Evolutionary conservation across 2,797 vertebrate species (phyloP), one percentile per base, ranked within the genome.

Genomic region (Capromys pilorides): DNA sequence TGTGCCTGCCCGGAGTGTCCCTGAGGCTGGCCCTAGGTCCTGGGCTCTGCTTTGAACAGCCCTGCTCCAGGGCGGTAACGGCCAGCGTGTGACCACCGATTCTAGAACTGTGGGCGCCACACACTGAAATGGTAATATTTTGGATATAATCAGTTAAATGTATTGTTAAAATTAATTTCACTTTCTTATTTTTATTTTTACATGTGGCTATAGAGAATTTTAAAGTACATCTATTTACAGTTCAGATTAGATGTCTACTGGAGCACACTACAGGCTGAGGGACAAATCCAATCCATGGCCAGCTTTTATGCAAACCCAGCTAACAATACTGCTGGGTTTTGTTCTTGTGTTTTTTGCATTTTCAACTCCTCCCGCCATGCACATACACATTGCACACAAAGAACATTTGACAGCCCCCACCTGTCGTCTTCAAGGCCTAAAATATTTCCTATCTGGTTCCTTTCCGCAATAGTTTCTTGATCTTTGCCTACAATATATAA

Each of bases 171-270:
- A 92, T 77, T 90, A n/a, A n/a, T n/a, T n/a, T 80, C 39, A 91
- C 62, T 45, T 82, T 89, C 31, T 51, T 93, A 19, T 8, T 66
- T 84, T 93, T 83, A 82, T n/a, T 86, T 79, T 95, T 80, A 88
- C 75, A 87, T 66, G 59, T 95, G 79, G 45, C 57, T 94, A 93
- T 69, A 90, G 67, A 90, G 93, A 79, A 90, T 51, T 93, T 73
- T 6, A 87, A 80, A 89, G 86, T 89, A 66, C 9, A 93, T 26
- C 41, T 57, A 86, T 84, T 64, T 57, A 88, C 59, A 61, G 39
- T 64, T 84, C 49, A 92, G 61, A 83, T 86, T 94, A 41, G 54
- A 89, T 73, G 88, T 82, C 78, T 86, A 51, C 19, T 62, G 75
- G 45, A 79, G 18, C 28, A 78, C 84, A 87, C n/a, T 19, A 67